Conservation (phyloP, 2,797 vertebrate species). For the Argyrosomus regius region DNA sequence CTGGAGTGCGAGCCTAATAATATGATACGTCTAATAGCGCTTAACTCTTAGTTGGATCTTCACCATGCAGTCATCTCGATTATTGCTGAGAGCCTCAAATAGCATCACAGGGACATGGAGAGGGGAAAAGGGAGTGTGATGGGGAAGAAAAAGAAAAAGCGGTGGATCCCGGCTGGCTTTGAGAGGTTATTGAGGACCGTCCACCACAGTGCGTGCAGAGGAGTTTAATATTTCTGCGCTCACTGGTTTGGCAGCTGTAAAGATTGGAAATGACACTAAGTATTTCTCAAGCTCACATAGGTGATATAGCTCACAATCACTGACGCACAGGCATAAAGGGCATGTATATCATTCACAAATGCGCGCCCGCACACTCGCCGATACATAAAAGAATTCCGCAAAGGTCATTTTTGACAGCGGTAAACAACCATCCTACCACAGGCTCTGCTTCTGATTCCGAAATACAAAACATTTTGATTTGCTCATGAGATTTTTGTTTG, state of each 20-base stretch:
- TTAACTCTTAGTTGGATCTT: slow-evolving; percentile 70
- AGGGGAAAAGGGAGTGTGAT: slow-evolving; percentile 38
- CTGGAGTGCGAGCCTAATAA: slow-evolving; percentile 70
- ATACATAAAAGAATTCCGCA: slow-evolving; percentile 46
- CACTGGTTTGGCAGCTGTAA: slow-evolving; percentile 66
- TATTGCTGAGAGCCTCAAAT: slow-evolving; percentile 65
- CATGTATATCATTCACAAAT: slow-evolving; percentile 26
- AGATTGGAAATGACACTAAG: slow-evolving; percentile 72
- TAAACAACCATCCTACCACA: slow-evolving; percentile 65
- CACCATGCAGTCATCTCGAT: slow-evolving; percentile 56
- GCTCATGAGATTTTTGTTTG: slow-evolving; percentile 73
- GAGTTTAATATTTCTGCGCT: slow-evolving; percentile 72
- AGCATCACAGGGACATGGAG: slow-evolving; percentile 44
- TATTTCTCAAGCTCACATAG: slow-evolving; percentile 69
- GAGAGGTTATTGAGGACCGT: slow-evolving; percentile 67
- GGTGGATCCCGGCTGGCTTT: slow-evolving; percentile 50
- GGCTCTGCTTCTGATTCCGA: slow-evolving; percentile 76
- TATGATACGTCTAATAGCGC: slow-evolving; percentile 72
- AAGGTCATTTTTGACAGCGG: slow-evolving; percentile 71
- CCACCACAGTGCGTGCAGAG: slow-evolving; percentile 61
- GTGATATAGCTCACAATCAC: slow-evolving; percentile 55
- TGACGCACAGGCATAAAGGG: slow-evolving; percentile 28
- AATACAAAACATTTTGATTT: slow-evolving; percentile 80
- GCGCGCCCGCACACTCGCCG: background rate
- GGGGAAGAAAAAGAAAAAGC: slow-evolving; percentile 49